A percentile compares a stretch with the other conserved stretches of the same genome.
Evolutionary conservation across 1,140 invertebrate genomes (phyloP).

Genomic region (Ctenoplectra terminalis): DNA sequence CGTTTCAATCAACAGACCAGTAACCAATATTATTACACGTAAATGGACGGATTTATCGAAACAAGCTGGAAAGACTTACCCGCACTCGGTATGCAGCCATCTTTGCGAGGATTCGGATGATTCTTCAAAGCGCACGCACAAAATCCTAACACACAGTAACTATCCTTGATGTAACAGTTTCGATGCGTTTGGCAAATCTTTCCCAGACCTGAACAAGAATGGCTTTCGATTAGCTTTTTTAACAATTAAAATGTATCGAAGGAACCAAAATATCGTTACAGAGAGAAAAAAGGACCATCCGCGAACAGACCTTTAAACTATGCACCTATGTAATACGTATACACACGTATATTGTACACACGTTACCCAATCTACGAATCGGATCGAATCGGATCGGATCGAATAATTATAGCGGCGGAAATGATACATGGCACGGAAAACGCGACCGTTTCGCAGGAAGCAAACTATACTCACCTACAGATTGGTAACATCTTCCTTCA

Average conservation of each 20-base stretch:
- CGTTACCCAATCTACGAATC: no score
- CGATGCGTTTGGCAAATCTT: slow-evolving; percentile 68
- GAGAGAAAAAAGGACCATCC: no score
- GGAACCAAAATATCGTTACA: no score
- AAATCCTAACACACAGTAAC: slow-evolving; percentile 70
- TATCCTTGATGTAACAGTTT: slow-evolving; percentile 76
- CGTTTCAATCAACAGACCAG: no score
- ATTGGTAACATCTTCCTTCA: slow-evolving; percentile 73
- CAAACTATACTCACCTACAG: slow-evolving; percentile 69
- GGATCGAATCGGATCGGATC: not conserved
- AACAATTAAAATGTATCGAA: not conserved
- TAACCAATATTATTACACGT: no score
- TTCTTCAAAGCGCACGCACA: slow-evolving; percentile 72
- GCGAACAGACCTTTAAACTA: no score
- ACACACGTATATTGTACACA: no score
- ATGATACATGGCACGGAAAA: not conserved
- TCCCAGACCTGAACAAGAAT: slow-evolving; percentile 66
- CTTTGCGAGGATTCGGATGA: slow-evolving; percentile 71
- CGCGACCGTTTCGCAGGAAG: slow-evolving; percentile 15
- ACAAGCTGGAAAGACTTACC: slow-evolving; percentile 61
- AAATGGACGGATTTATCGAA: not conserved
- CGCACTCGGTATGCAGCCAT: slow-evolving; percentile 70
- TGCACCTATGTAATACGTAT: no score
- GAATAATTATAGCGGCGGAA: not conserved
- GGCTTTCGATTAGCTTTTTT: not conserved